A percentile compares a stretch with the other conserved stretches of the same genome.
Conservation (phyloP, 30 jellyfish, hydroid and myxozoan species). For the Hydractinia echinata region DNA sequence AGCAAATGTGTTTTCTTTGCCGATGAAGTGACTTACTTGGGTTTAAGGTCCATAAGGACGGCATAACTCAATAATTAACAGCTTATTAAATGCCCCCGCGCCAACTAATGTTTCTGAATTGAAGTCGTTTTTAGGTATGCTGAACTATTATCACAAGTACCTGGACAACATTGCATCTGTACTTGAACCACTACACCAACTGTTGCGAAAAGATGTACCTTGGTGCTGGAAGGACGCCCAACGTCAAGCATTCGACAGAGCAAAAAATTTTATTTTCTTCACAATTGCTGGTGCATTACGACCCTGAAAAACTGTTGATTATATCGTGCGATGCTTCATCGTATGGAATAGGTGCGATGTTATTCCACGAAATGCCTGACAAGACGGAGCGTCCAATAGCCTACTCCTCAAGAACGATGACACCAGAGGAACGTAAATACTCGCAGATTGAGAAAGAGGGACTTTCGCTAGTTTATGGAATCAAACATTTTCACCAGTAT, state of each 20-base stretch:
- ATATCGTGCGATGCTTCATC: slow-evolving; percentile 67
- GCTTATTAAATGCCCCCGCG: slow-evolving; percentile 20
- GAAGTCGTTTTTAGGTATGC: slow-evolving; percentile 13
- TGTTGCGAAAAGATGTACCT: slow-evolving; percentile 2
- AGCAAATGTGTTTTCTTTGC: slow-evolving; percentile 11
- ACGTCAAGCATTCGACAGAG: no score
- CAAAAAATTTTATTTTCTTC: not conserved
- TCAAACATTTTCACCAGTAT: slow-evolving; percentile 64
- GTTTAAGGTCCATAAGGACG: not conserved
- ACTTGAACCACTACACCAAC: slow-evolving; percentile 20
- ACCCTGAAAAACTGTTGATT: slow-evolving; percentile 34
- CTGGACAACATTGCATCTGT: slow-evolving; percentile 20
- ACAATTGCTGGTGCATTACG: slow-evolving; percentile 55
- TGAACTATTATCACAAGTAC: slow-evolving; percentile 23
- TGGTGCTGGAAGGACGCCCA: slow-evolving; percentile 19
- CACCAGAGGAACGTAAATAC: slow-evolving; percentile 43
- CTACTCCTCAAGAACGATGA: slow-evolving; percentile 44
- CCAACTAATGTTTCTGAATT: slow-evolving; percentile 30
- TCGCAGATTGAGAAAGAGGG: slow-evolving; percentile 71
- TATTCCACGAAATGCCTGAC: slow-evolving; percentile 44
- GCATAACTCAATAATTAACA: not conserved
- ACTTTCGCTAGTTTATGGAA: slow-evolving; percentile 58
- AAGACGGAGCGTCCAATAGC: slow-evolving; percentile 63
- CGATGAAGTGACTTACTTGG: slow-evolving; percentile 13
- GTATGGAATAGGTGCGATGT: slow-evolving; percentile 75